A percentile compares a stretch with the other conserved stretches of the same genome.
Evolutionary conservation across 2,113 vertebrate genomes (phyloP).

Genomic region (Sapayoa aenigma): DNA sequence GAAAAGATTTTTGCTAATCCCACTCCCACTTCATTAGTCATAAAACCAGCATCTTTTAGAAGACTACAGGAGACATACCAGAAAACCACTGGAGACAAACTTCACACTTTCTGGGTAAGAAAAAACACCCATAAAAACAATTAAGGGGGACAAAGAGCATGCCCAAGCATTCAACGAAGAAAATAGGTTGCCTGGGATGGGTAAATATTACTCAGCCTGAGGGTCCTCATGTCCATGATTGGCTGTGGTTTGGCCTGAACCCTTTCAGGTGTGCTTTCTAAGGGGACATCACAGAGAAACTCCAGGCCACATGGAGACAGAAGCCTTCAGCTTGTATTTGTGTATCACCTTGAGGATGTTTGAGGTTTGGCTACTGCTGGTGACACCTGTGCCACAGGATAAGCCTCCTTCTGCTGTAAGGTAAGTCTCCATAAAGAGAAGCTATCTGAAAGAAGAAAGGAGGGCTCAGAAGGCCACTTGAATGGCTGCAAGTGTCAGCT

Average conservation of each 20-base stretch:
- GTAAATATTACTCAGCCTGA: not conserved
- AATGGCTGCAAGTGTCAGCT: not conserved
- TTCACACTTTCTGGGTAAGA: not conserved
- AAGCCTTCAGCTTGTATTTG: not conserved
- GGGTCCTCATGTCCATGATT: not conserved
- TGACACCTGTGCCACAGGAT: not conserved
- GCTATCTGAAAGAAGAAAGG: not conserved
- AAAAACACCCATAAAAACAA: not conserved
- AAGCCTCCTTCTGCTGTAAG: not conserved
- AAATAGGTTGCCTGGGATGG: not conserved
- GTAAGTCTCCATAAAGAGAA: not conserved
- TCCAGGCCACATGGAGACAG: not conserved
- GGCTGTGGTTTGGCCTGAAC: too few relatives aligned
- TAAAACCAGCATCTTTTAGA: not conserved
- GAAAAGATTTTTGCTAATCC: not conserved
- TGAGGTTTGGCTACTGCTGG: not conserved
- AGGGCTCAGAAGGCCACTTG: not conserved
- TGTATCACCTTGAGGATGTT: not conserved
- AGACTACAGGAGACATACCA: not conserved
- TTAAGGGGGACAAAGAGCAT: not conserved
- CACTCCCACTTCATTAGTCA: not conserved
- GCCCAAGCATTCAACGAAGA: not conserved
- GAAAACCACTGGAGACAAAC: not conserved
- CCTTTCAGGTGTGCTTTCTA: not conserved
- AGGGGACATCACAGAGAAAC: not conserved